Conservation (phyloP, 2,797 vertebrate species). For the Neomorphus geoffroyi region DNA sequence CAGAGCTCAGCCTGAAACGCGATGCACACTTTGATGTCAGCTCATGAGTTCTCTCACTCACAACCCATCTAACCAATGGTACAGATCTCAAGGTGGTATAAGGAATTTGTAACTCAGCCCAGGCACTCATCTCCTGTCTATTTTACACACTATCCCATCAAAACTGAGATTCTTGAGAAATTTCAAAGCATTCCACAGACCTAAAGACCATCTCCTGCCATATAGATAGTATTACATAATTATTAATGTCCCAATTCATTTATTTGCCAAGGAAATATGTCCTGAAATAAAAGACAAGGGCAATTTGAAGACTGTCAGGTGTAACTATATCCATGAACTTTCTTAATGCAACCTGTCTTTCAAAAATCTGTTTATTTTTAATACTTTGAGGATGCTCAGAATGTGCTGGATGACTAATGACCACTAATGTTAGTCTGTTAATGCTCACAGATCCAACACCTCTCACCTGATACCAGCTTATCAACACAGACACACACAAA, state of each 20-base stretch:
- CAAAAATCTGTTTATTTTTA: slow-evolving; percentile 42
- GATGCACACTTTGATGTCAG: background rate
- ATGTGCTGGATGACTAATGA: background rate
- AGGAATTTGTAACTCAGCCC: background rate
- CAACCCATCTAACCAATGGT: background rate
- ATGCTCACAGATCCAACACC: slow-evolving; percentile 21
- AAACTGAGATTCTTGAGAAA: background rate
- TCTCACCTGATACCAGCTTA: too few species aligned
- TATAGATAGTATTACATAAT: background rate
- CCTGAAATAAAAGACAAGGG: background rate
- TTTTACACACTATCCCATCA: background rate
- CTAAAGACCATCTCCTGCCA: background rate
- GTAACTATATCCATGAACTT: background rate
- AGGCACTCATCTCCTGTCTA: background rate
- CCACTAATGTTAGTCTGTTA: background rate
- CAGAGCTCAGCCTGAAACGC: background rate
- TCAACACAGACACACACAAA: too few species aligned
- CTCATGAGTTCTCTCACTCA: background rate
- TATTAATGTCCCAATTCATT: background rate
- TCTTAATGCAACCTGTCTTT: background rate
- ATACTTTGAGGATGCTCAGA: slow-evolving; percentile 2
- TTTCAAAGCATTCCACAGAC: background rate
- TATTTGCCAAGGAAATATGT: background rate
- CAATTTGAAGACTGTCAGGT: background rate
- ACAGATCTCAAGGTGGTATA: background rate